Conservation (phyloP, 2,888 invertebrate species). For the Mantis religiosa region DNA sequence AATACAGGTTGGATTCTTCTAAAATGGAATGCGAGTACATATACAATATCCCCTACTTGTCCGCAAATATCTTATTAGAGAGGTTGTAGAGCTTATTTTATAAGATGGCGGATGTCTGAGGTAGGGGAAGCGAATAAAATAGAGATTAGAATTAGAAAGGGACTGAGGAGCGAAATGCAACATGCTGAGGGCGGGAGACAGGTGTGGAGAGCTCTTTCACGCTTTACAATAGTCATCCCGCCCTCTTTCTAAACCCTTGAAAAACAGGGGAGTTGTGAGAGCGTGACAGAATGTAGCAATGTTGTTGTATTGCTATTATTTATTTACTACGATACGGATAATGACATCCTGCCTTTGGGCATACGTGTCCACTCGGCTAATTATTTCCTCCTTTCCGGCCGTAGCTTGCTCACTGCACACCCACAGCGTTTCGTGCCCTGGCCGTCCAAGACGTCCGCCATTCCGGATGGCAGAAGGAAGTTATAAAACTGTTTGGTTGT, state of each 20-base stretch:
- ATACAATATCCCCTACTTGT: neutral
- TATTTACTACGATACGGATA: constrained; percentile 23
- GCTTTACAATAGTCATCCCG: constrained; percentile 25
- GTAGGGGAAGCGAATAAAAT: neutral
- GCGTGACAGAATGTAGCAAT: neutral
- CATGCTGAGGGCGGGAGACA: constrained; percentile 12
- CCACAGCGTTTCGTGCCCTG: neutral
- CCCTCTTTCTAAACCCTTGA: neutral
- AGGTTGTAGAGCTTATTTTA: neutral
- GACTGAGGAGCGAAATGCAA: neutral
- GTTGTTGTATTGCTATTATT: constrained; percentile 16
- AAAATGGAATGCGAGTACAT: too few relatives aligned
- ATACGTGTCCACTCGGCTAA: constrained; percentile 16
- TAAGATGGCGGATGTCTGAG: neutral
- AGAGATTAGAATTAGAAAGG: neutral
- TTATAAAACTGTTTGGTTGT: constrained; percentile 20
- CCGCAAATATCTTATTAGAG: neutral
- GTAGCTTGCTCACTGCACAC: neutral
- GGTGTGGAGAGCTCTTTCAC: constrained; percentile 27
- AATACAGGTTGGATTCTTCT: neutral
- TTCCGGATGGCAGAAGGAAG: neutral
- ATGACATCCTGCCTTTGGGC: constrained; percentile 26
- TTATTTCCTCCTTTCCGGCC: constrained; percentile 18
- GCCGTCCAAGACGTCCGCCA: neutral
- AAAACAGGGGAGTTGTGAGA: neutral